phyloP scores from a whole-genome alignment of 2,113 vertebrate genomes.

The Siniperca knerii region DNA sequence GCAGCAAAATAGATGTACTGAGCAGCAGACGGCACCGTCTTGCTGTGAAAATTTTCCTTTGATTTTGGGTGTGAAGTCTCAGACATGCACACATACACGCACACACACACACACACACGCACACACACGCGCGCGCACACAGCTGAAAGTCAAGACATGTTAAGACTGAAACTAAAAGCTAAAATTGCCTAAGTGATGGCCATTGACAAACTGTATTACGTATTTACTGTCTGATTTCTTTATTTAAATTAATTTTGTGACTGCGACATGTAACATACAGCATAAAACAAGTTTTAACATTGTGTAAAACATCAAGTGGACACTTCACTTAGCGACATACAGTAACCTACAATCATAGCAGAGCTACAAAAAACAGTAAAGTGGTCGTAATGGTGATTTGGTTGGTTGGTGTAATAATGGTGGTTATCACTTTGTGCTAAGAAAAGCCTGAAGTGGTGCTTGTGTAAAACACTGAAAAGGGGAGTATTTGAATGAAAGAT shows the following conservation, averaged over 20 bases:
- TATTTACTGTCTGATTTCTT: background rate
- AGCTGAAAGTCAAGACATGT: background rate
- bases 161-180: background rate
- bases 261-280: background rate
- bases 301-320: background rate
- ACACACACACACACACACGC: background rate
- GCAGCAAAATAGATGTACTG: slow-evolving; percentile 48
- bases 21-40: slow-evolving; percentile 30
- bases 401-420: background rate
- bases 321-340: background rate
- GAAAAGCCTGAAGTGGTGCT: background rate
- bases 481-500: no score
- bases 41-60: slow-evolving; percentile 46
- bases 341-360: background rate
- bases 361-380: background rate
- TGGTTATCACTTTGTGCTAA: background rate
- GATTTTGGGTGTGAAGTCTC: slow-evolving; percentile 31
- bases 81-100: background rate
- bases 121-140: background rate
- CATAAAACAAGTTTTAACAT: background rate
- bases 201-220: background rate
- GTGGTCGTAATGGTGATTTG: background rate
- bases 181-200: background rate
- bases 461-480: no score
- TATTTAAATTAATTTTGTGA: background rate